A percentile compares a stretch with the other conserved stretches of the same genome.
These are phyloP conservation scores for Crenichthys baileyi DNA, from an alignment of 2,797 vertebrate species.

Conservation along the genomic window DNA sequence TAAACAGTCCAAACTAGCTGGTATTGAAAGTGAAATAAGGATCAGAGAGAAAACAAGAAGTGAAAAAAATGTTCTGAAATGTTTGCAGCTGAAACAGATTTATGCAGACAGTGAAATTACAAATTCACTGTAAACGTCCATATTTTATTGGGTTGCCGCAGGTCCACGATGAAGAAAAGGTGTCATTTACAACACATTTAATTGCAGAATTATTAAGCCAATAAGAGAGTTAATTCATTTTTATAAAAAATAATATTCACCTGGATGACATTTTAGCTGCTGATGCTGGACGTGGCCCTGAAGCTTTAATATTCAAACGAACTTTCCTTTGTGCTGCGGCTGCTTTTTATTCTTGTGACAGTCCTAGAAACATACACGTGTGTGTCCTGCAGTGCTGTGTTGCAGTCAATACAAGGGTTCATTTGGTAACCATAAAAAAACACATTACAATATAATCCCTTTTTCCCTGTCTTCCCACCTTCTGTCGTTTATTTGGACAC, in stretches of 20 bases:
- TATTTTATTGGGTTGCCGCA: conserved; percentile 53
- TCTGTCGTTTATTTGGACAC: conserved; percentile 62
- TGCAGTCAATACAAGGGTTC: conserved; percentile 43
- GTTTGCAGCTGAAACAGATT: conserved; percentile 31
- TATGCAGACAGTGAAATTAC: conserved; percentile 32
- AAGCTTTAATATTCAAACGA: conserved; percentile 56
- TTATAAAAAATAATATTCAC: conserved; percentile 11
- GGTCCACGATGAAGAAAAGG: conserved; percentile 32
- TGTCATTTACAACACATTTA: conserved; percentile 43
- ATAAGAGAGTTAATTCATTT: conserved; percentile 42
- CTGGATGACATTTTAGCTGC: conserved; percentile 45
- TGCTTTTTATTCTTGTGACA: conserved; percentile 46
- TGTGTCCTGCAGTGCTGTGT: conserved; percentile 36
- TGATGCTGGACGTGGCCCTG: conserved; percentile 35
- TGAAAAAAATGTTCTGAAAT: background rate
- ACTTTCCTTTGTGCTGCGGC: conserved; percentile 33
- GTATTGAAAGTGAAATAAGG: background rate
- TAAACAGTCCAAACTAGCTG: background rate
- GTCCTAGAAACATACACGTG: conserved; percentile 13
- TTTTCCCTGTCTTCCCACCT: conserved; percentile 54
- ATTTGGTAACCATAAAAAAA: conserved; percentile 58
- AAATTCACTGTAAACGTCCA: conserved; percentile 36
- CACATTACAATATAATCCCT: conserved; percentile 51
- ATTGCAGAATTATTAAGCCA: conserved; percentile 43
- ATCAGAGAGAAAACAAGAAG: background rate